These are phyloP conservation scores for Hesperophylax magnus DNA, from an alignment of 1,140 invertebrate genomes.

Conservation along the genomic window DNA sequence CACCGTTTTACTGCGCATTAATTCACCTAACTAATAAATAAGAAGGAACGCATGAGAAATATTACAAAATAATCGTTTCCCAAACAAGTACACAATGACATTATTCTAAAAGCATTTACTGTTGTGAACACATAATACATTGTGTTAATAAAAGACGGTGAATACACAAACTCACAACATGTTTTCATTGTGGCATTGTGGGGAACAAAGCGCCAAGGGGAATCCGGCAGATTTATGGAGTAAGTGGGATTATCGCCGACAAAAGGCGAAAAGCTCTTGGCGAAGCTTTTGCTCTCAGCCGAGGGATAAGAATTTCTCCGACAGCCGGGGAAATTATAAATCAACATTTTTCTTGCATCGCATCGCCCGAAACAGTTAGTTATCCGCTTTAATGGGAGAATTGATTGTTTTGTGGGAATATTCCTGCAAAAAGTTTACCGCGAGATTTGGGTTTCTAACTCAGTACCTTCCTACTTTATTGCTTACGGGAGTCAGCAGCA, in stretches of 20 bases:
- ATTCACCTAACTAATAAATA: conserved; percentile 10
- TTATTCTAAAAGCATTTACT: conserved; percentile 24
- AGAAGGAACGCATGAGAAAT: background rate
- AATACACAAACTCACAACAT: conserved; percentile 11
- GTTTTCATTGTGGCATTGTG: conserved; percentile 27
- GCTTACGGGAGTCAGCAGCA: too few species aligned
- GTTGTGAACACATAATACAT: conserved; percentile 13
- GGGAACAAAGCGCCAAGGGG: background rate
- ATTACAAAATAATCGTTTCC: conserved; percentile 13
- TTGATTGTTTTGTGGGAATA: too few species aligned
- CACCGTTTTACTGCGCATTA: background rate
- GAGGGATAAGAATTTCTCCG: background rate
- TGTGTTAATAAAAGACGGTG: conserved; percentile 19
- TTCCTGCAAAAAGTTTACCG: too few species aligned
- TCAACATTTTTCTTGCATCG: background rate
- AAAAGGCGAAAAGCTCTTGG: conserved; percentile 7
- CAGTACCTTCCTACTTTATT: too few species aligned
- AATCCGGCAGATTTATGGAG: conserved; percentile 34
- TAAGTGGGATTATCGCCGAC: conserved; percentile 34
- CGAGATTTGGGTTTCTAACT: too few species aligned
- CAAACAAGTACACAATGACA: conserved; percentile 33
- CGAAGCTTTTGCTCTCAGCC: background rate
- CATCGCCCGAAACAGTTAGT: background rate
- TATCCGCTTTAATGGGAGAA: too few species aligned
- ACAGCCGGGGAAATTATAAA: conserved; percentile 10